Percentiles rank a stretch among this genome's conserved stretches.
Conservation (phyloP, 2,797 vertebrate genomes). For the Hyperoplus immaculatus region DNA sequence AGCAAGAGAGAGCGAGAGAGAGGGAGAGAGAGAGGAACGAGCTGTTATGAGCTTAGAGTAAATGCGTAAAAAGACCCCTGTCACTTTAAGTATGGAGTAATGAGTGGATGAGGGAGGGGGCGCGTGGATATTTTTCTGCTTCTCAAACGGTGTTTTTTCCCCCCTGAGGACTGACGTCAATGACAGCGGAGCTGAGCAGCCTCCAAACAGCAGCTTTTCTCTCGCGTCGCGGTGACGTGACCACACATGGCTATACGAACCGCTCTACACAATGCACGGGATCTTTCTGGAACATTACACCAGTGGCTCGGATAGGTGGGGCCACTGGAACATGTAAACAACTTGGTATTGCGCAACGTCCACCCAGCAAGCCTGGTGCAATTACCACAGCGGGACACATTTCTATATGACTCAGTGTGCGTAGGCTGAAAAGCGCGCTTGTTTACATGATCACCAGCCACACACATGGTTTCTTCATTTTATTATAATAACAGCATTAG, state of each 20-base stretch:
- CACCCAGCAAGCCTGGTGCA: constrained; percentile 15
- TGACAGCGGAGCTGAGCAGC: constrained; percentile 69
- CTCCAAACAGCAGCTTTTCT: constrained; percentile 59
- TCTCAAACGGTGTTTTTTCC: constrained; percentile 68
- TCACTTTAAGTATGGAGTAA: constrained; percentile 73
- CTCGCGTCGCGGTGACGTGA: constrained; percentile 69
- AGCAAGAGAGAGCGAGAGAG: constrained; percentile 27
- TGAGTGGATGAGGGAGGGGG: not conserved
- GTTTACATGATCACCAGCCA: not conserved
- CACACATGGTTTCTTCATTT: not conserved
- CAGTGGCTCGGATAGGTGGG: constrained; percentile 77
- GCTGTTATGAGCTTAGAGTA: constrained; percentile 6
- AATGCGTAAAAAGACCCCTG: constrained; percentile 54
- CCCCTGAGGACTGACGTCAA: constrained; percentile 76
- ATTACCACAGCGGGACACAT: not conserved
- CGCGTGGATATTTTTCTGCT: constrained; percentile 49
- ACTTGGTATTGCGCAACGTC: constrained; percentile 81
- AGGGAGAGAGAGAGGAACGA: not conserved
- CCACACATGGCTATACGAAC: constrained; percentile 65
- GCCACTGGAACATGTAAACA: constrained; percentile 85
- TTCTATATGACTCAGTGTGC: not conserved
- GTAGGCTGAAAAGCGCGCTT: no score
- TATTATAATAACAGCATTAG: not conserved
- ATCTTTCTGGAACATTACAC: constrained; percentile 74
- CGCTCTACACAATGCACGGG: constrained; percentile 31